Base-by-base conservation (phyloP, 2,113 vertebrate species). In the Phoxinus phoxinus region DNA sequence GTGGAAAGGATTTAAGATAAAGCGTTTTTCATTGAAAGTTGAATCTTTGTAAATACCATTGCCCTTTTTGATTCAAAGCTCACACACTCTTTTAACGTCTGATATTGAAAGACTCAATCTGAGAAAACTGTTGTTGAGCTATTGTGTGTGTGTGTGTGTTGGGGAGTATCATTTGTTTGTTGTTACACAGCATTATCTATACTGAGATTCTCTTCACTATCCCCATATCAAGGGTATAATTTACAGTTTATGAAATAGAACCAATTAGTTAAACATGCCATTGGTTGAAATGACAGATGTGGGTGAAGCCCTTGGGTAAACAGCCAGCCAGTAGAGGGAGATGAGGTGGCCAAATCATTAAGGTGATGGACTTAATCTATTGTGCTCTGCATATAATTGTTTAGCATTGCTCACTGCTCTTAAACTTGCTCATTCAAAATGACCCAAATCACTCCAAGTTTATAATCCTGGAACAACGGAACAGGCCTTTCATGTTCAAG, bases 151-250 rank as follows among this genome's bases (percentile, higher is more conserved):
- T 76, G 7, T 76, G 74, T 80, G 12, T 48, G 46, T 80, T 23
- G 1, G 32, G 32, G 25, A 46, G 4, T 67, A 30, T 81, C 12
- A 17, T 61, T 59, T 6, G 27, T 59, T 75, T 81, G 21, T n/a
- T 85, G 74, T 87, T 84, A 84, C 58, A 85, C 80, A 87, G 4
- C 63, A 75, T 86, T 78, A 88, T 83, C 63, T 63, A 56, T 83
- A 84, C 73, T 89, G 59, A 74, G 72, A 71, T 69, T 19, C 8
- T 46, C 25, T 67, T 63, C 44, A 27, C 17, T 21, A 21, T 53
- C 8, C 21, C 35, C 25, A 19, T 21, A 56, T 51, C 15, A 53
- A 11, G 46, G 15, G 17, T 32, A 71, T 69, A 5, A 69, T 51
- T 48, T 46, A 46, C 37, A 17, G 4, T 46, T 65, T 69, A 32